Evolutionary conservation across 2,113 vertebrate genomes (phyloP).

Genomic region (Recurvirostra avosetta): DNA sequence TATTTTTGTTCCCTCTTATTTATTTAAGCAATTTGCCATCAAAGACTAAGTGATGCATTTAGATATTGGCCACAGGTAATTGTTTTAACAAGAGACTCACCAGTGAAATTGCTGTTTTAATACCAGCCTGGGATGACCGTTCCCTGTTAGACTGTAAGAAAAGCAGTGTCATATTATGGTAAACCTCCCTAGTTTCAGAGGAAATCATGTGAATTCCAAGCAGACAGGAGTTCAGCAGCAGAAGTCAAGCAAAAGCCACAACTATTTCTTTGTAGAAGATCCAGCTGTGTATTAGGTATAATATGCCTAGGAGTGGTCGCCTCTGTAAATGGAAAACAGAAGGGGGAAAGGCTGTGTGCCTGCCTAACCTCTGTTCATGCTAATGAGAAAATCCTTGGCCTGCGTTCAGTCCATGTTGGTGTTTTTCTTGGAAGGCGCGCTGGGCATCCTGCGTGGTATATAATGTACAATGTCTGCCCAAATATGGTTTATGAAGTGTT

Average conservation of each 20-base stretch:
- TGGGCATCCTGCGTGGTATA: not conserved
- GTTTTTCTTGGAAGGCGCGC: conserved; percentile 36
- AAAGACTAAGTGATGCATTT: conserved; percentile 14
- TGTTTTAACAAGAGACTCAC: conserved; percentile 19
- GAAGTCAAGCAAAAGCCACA: conserved; percentile 58
- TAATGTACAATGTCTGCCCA: not conserved
- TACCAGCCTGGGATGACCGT: conserved; percentile 18
- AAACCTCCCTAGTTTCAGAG: conserved; percentile 63
- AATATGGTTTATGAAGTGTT: conserved; percentile 9
- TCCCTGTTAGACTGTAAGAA: conserved; percentile 47
- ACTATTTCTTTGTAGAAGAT: conserved; percentile 68
- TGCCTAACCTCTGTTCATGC: conserved; percentile 48
- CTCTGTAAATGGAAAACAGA: conserved; percentile 69
- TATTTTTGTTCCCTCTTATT: conserved; percentile 14
- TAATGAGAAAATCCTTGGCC: conserved; percentile 51
- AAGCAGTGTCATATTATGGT: conserved; percentile 45
- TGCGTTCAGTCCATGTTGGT: conserved; percentile 32
- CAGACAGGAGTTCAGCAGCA: conserved; percentile 47
- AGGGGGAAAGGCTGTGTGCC: not conserved
- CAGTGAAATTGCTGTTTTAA: conserved; percentile 11
- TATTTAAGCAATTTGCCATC: conserved; percentile 33
- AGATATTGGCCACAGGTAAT: conserved; percentile 14
- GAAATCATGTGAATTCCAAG: conserved; percentile 67
- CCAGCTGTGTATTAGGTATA: conserved; percentile 45
- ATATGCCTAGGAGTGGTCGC: conserved; percentile 11